Base-by-base conservation (phyloP, 2,888 invertebrate species). In the Drosophila setosimentum region DNA sequence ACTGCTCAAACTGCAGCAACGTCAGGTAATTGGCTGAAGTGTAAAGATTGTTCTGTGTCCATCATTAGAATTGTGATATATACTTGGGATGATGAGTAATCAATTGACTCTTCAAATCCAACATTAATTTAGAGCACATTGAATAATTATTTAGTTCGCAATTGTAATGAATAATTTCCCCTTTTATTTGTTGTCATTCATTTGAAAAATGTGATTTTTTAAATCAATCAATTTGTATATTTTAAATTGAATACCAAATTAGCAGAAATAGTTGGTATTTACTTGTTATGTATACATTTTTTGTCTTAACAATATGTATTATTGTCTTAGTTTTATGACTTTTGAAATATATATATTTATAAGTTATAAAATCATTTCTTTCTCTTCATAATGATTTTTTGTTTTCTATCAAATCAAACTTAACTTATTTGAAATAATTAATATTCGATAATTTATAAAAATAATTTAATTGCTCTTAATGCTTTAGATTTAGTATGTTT, bases 21-120 rank as follows among this genome's bases (percentile, higher is more conserved):
- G 42, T 53, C 89, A 77, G 90, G 90, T 87, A 83, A 68, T 35
- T 58, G 27, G 16, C 45, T 1, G 45, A 45, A 33, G 13, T 16
- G 13, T 5, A 16, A 0, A 33, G 5, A 21, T 13, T 6, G 11
- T 42, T 11, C 5, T 42, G 21, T 5, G 1, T 13, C 0, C 33
- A 33, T 33, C 33, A 0, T 13, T 33, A 33, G 4, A 37, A 18
- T 18, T 37, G 18, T 18, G 37, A 0, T 3, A 3, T 37, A 8
- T 45, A 24, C 3, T 45, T 45, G 21, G 13, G 2, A 24, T 45
- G 2, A 45, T 45, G 16, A 24, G 13, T 24, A 8, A 13, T 40
- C n/a, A n/a, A 13, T 13, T 7, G 13, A 7, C 42, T 21, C 13
- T 21, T 6, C 13, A 21, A 21, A 21, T 21, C 13, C 13, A n/a